phyloP scores from a whole-genome alignment of 2,113 vertebrate genomes.

The Aspidoscelis tigris region DNA sequence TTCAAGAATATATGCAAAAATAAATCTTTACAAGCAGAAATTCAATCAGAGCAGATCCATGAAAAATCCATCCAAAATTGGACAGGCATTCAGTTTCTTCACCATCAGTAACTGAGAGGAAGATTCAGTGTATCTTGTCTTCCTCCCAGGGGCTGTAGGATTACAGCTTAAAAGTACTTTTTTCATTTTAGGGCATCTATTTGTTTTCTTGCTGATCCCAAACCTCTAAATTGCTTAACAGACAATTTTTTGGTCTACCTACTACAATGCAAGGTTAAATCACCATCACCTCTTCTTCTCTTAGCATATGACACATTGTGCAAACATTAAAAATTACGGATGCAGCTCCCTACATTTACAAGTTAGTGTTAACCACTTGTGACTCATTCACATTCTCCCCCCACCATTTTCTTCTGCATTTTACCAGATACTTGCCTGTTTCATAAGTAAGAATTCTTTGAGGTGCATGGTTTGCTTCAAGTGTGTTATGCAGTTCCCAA shows the following conservation, averaged over 20 bases:
- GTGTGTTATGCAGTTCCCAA: slow-evolving; percentile 12
- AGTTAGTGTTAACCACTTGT: slow-evolving; percentile 2
- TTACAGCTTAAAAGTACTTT: slow-evolving; percentile 5
- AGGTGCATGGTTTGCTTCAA: neutral
- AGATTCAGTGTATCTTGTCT: no score
- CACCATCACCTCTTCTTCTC: neutral
- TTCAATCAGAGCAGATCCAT: no score
- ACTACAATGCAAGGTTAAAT: neutral
- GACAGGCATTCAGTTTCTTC: no score
- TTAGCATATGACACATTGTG: slow-evolving; percentile 1
- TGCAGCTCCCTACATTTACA: neutral
- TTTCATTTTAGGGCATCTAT: neutral
- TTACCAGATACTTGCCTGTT: neutral
- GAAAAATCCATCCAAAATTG: no score
- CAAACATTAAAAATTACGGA: neutral
- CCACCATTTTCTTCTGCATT: neutral
- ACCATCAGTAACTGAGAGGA: no score
- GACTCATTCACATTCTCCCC: neutral
- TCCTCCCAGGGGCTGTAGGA: no score
- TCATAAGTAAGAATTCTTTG: neutral
- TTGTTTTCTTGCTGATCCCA: neutral
- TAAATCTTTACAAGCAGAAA: no score
- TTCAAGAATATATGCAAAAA: no score
- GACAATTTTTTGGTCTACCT: neutral
- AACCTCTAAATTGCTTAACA: slow-evolving; percentile 4